A percentile compares a stretch with the other conserved stretches of the same genome.
Evolutionary conservation across 1,140 invertebrate species (phyloP).

Genomic region (Adoxophyes honmai): DNA sequence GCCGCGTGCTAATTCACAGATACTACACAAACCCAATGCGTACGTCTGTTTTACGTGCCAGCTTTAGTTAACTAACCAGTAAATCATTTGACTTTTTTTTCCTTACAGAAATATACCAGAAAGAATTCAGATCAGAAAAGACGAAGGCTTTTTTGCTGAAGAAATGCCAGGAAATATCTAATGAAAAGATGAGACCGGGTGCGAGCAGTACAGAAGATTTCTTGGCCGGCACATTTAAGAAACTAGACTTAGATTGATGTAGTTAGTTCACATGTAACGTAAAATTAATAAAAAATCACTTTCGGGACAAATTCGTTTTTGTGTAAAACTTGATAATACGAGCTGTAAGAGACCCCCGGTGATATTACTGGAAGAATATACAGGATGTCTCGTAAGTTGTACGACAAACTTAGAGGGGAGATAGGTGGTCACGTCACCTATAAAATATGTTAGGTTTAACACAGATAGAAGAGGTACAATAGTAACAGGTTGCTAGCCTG

Average conservation of each 20-base stretch:
- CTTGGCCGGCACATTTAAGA: constrained; percentile 3
- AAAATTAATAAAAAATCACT: neutral
- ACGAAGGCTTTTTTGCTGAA: neutral
- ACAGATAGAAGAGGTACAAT: too few relatives aligned
- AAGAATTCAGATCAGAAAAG: neutral
- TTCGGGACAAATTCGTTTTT: neutral
- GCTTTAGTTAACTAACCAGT: too few relatives aligned
- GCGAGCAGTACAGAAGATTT: neutral
- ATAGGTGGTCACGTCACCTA: too few relatives aligned
- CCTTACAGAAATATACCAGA: neutral
- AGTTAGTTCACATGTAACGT: neutral
- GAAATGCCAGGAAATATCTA: neutral
- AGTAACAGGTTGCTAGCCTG: too few relatives aligned
- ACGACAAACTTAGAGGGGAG: too few relatives aligned
- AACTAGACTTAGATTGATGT: neutral
- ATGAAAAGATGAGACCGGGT: constrained; percentile 5
- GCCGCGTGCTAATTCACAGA: too few relatives aligned
- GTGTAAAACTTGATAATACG: neutral
- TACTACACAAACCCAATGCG: too few relatives aligned
- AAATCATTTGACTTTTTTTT: too few relatives aligned
- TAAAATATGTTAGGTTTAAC: too few relatives aligned
- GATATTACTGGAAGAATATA: neutral
- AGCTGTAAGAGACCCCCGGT: neutral
- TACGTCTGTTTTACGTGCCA: too few relatives aligned
- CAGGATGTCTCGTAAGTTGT: too few relatives aligned